Conservation (phyloP, 2,113 vertebrate genomes). For the Cebidichthys violaceus region DNA sequence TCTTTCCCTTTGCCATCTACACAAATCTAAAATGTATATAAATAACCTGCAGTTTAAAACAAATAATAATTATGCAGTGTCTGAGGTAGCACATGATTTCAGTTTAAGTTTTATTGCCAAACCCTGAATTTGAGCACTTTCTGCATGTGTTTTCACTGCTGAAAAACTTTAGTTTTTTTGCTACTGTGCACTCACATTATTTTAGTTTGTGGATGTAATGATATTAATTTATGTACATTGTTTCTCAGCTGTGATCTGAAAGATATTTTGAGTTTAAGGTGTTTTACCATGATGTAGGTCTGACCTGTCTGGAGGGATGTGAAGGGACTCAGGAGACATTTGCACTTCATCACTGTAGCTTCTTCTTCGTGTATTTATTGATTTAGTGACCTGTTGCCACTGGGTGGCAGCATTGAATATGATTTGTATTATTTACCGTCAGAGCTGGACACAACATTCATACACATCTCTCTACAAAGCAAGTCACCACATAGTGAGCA, state of each 20-base stretch:
- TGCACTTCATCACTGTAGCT: conserved; percentile 53
- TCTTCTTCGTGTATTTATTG: conserved; percentile 60
- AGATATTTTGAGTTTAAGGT: neutral
- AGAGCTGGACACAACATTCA: conserved; percentile 28
- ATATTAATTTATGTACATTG: neutral
- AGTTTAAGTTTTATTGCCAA: conserved; percentile 19
- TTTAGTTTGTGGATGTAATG: conserved; percentile 10
- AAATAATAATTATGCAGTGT: neutral
- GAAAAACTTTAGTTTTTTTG: neutral
- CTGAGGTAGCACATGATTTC: neutral
- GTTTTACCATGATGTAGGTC: conserved; percentile 9
- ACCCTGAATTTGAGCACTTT: conserved; percentile 8
- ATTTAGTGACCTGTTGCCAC: conserved; percentile 60
- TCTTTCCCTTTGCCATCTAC: conserved; percentile 10
- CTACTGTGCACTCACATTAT: conserved; percentile 18
- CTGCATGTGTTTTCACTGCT: neutral
- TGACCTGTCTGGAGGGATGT: neutral
- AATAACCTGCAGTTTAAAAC: neutral
- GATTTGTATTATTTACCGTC: conserved; percentile 49
- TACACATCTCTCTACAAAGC: conserved; percentile 5
- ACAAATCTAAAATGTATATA: neutral
- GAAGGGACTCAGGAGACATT: conserved; percentile 45
- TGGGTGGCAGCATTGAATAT: conserved; percentile 66
- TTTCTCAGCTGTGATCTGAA: conserved; percentile 20
- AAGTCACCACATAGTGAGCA: neutral